These are phyloP conservation scores for Exaiptasia diaphana DNA, from an alignment of 64 coral and sea anemone species.

Conservation along the genomic window DNA sequence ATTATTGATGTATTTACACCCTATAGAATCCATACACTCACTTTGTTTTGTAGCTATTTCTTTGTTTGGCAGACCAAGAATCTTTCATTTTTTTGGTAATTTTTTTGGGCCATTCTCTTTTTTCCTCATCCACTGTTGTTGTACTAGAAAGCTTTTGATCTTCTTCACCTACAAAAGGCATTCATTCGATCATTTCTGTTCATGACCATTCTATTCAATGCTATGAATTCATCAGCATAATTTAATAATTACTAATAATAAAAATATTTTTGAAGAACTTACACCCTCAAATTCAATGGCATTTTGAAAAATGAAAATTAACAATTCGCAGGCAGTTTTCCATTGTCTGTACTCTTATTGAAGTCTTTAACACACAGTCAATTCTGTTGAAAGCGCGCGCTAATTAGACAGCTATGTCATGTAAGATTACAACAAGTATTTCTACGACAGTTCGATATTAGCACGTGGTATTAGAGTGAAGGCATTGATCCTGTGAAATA, in stretches of 20 bases:
- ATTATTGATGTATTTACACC: not conserved
- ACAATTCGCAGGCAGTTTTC: too few relatives aligned
- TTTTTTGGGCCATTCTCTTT: not conserved
- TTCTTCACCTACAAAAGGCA: not conserved
- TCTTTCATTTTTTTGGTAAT: not conserved
- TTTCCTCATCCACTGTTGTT: not conserved
- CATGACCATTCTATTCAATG: not conserved
- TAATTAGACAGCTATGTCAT: too few relatives aligned
- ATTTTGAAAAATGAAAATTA: not conserved
- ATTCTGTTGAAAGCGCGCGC: too few relatives aligned
- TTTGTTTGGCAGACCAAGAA: not conserved
- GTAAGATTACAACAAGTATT: too few relatives aligned
- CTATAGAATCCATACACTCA: not conserved
- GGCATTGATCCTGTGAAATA: too few relatives aligned
- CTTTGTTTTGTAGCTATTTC: not conserved
- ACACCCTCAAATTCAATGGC: not conserved
- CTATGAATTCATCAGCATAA: not conserved
- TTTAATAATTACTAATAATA: not conserved
- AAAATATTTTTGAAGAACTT: not conserved
- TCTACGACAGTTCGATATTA: too few relatives aligned
- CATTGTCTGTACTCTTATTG: too few relatives aligned
- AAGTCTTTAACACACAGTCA: too few relatives aligned
- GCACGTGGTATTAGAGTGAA: too few relatives aligned
- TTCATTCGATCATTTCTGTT: not conserved
- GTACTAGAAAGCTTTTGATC: not conserved